phyloP scores from a whole-genome alignment of 2,888 invertebrate genomes.

The Ferrisia virgata region DNA sequence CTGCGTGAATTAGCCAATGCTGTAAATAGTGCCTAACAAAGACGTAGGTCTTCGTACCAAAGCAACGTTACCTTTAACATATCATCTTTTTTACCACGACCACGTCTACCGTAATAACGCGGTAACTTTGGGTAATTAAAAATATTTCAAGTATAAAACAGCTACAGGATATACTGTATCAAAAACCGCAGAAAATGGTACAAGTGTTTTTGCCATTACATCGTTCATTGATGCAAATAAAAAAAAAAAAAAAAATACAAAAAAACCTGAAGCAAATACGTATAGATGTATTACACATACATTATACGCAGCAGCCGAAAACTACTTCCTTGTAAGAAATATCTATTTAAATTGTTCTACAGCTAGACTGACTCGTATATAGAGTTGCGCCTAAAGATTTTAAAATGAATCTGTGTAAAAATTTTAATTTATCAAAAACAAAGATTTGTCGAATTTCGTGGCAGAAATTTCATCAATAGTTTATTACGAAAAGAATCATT shows the following conservation, averaged over 20 bases:
- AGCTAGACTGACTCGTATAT: too few relatives aligned
- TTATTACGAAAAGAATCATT: too few relatives aligned
- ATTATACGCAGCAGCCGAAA: not conserved
- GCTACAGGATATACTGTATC: not conserved
- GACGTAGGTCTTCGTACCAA: not conserved
- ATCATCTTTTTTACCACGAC: not conserved
- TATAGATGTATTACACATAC: not conserved
- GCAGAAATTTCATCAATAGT: too few relatives aligned
- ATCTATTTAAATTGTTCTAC: too few relatives aligned
- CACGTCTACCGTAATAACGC: not conserved
- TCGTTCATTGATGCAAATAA: constrained; percentile 11
- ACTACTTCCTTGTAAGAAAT: not conserved
- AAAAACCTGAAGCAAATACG: not conserved
- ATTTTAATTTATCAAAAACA: too few relatives aligned
- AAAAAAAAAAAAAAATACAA: not conserved
- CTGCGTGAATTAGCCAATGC: not conserved
- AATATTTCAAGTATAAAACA: constrained; percentile 20
- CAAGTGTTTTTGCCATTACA: not conserved
- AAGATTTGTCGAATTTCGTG: too few relatives aligned
- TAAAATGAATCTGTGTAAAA: too few relatives aligned
- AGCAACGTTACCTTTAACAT: not conserved
- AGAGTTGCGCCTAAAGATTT: too few relatives aligned
- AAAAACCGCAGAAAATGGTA: constrained; percentile 1
- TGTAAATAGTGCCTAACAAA: not conserved
- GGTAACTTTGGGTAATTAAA: constrained; percentile 3